Evolutionary conservation across 2,113 vertebrate species (phyloP).

Genomic region (Mus spicilegus): DNA sequence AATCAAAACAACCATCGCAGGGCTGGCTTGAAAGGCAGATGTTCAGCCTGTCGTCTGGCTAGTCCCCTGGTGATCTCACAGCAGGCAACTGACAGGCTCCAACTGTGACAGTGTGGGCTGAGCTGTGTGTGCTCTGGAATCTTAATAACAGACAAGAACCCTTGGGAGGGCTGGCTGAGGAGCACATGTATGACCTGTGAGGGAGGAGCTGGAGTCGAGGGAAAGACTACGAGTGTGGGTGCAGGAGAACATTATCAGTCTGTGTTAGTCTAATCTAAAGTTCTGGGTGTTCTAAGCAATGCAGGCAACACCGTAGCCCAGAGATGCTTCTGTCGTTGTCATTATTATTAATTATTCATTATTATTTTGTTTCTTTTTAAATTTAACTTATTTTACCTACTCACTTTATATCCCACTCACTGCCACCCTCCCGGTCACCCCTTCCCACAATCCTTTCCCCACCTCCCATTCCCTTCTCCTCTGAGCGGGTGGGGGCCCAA

Average conservation of each 20-base stretch:
- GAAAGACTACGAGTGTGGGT: not conserved
- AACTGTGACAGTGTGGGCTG: not conserved
- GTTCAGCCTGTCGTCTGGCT: not conserved
- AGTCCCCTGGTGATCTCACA: not conserved
- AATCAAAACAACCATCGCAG: not conserved
- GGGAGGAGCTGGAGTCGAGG: not conserved
- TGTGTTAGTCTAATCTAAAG: conserved; percentile 12
- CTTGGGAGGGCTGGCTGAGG: not conserved
- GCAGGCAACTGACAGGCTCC: not conserved
- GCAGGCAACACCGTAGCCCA: not conserved
- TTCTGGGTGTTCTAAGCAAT: conserved; percentile 17
- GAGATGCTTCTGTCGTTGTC: not conserved
- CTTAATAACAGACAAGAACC: not conserved
- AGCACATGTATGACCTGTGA: fast-evolving
- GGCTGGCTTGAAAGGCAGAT: not conserved
- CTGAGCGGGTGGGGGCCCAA: no score
- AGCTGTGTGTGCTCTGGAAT: not conserved
- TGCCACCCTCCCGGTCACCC: no score
- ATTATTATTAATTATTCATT: not conserved
- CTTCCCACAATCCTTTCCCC: no score
- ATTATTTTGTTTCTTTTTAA: conserved; percentile 18
- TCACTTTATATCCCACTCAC: no score
- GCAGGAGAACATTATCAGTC: conserved; percentile 1
- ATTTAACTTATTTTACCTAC: no score
- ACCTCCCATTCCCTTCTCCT: no score